These are phyloP conservation scores for Hydractinia echinata DNA, from an alignment of 30 jellyfish, hydroid and myxozoan species.

Conservation along the genomic window DNA sequence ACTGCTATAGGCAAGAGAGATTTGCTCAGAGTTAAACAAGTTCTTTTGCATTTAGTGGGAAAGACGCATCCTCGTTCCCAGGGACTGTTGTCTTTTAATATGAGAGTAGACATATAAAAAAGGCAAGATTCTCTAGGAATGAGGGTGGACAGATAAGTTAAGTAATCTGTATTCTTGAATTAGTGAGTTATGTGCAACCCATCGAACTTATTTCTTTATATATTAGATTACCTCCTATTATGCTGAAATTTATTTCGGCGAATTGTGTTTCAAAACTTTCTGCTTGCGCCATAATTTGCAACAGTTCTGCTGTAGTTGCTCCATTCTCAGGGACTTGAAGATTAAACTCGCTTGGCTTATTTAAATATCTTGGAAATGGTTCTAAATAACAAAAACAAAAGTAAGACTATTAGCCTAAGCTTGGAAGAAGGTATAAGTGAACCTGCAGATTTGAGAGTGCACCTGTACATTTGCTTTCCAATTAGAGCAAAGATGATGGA, in stretches of 20 bases:
- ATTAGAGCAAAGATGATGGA: not conserved
- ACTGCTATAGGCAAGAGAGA: not conserved
- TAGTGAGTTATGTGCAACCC: no score
- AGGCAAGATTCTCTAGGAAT: no score
- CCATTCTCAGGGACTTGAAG: conserved; percentile 71
- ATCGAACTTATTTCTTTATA: not conserved
- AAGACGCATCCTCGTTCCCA: not conserved
- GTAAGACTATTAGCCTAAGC: not conserved
- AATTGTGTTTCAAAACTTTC: conserved; percentile 47
- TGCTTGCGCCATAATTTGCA: conserved; percentile 56
- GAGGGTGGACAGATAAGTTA: no score
- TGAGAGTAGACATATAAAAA: no score
- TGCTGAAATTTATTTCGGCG: conserved; percentile 53
- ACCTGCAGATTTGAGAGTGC: no score
- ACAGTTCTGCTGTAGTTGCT: conserved; percentile 24
- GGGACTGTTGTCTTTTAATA: not conserved
- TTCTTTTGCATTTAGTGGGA: not conserved
- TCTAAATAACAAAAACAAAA: conserved; percentile 34
- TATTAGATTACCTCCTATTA: conserved; percentile 52
- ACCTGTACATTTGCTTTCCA: not conserved
- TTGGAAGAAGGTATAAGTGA: not conserved
- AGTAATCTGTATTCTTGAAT: no score
- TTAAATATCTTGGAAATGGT: conserved; percentile 65
- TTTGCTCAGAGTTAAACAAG: not conserved
- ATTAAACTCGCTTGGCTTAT: conserved; percentile 44